phyloP scores from a whole-genome alignment of 1,140 invertebrate genomes.

The Olivierus martensii region DNA sequence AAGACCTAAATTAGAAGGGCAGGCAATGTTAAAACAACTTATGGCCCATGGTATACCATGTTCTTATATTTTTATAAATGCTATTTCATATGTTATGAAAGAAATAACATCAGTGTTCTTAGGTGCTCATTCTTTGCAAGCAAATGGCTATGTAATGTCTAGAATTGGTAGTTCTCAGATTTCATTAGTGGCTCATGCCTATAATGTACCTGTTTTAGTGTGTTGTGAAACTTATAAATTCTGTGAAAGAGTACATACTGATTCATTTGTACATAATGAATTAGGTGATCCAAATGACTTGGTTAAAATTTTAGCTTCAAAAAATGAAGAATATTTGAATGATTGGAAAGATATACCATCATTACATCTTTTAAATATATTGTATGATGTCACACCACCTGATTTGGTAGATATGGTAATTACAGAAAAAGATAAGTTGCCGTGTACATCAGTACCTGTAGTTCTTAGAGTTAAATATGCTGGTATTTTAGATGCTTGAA shows the following conservation, averaged over 20 bases:
- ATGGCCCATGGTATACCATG: conserved; percentile 53
- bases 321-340: conserved; percentile 36
- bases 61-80: conserved; percentile 68
- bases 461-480: conserved; percentile 66
- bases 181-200: conserved; percentile 63
- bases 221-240: conserved; percentile 94
- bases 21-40: conserved; percentile 56
- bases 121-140: conserved; percentile 72
- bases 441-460: conserved; percentile 83
- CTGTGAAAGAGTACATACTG: conserved; percentile 75
- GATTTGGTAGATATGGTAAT: conserved; percentile 78
- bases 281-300: conserved; percentile 63
- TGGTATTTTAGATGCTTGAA: neutral
- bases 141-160: conserved; percentile 82
- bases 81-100: conserved; percentile 66
- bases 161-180: conserved; percentile 69
- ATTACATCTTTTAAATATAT: conserved; percentile 59
- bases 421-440: conserved; percentile 71
- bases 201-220: conserved; percentile 78
- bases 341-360: conserved; percentile 47
- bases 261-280: conserved; percentile 86
- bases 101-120: conserved; percentile 64
- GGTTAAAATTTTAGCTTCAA: conserved; percentile 28
- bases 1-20: conserved; percentile 57
- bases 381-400: conserved; percentile 85